Evolutionary conservation across 92 coral and sea anemone genomes (phyloP), one percentile per base, ranked within the genome.

Genomic region (Micromussa lordhowensis): DNA sequence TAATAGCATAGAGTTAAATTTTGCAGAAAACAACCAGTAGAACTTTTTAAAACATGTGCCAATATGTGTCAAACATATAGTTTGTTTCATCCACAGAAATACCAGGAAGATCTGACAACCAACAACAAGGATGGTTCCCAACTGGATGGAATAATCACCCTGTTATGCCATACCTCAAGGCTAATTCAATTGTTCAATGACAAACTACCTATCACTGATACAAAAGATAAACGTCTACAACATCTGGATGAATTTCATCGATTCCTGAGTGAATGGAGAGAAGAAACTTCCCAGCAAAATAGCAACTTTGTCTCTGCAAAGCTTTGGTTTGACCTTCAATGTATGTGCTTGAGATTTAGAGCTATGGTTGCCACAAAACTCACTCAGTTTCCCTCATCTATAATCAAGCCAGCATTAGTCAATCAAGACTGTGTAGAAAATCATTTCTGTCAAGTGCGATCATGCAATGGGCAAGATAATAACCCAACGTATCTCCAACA

Each of bases 281-380:
- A 54, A 81, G 72, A 81, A 81, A 54, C 26, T 32, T n/a, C 40
- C 9, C 35, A 81, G 51, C 0, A n/a, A 11, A 59, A 15, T 34
- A 29, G 15, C 7, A 21, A 54, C 22, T 82, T 82, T 38, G 57
- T 63, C 16, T 82, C 77, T 1, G n/a, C 68, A 55, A 82, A 85
- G 24, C 69, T 85, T 0, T 73, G 88, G 82, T 75, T 68, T 82
- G 86, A 58, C 24, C 19, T 82, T 16, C 86, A 82, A n/a, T n/a
- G n/a, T n/a, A n/a, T n/a, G n/a, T n/a, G n/a, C n/a, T n/a, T n/a
- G n/a, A n/a, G n/a, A n/a, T 12, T 85, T 26, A 11, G 21, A 31
- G 53, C 89, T 4, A 22, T 86, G 51, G 83, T 86, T 2, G 12
- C 89, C 1, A 2, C 31, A n/a, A 86, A 86, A 61, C 59, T 86